Conservation (phyloP, 2,797 vertebrate genomes). For the Myotis daubentonii region DNA sequence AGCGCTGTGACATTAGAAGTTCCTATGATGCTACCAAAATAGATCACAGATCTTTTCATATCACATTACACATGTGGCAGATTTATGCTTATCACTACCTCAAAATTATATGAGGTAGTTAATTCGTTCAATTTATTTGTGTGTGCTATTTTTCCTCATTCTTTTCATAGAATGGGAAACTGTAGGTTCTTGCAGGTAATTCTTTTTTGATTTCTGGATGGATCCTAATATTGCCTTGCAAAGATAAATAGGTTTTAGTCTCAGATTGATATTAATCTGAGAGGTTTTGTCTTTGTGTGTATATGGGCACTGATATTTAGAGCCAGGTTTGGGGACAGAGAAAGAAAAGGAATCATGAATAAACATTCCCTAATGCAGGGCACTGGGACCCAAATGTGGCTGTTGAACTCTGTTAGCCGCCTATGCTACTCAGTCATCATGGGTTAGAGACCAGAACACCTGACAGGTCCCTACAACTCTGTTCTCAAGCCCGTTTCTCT, state of each 20-base stretch:
- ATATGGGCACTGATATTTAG: neutral
- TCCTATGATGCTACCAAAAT: neutral
- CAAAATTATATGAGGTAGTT: neutral
- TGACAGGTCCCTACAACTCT: neutral
- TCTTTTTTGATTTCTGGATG: neutral
- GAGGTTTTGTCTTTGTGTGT: neutral
- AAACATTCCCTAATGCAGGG: neutral
- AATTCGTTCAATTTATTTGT: neutral
- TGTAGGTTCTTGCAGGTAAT: neutral
- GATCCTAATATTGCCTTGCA: neutral
- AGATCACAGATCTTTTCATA: neutral
- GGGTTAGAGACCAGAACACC: neutral
- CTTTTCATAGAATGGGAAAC: slow-evolving; percentile 1
- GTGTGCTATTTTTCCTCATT: neutral
- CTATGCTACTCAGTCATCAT: neutral
- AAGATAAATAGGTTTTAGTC: neutral
- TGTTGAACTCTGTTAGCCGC: neutral
- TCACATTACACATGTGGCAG: neutral
- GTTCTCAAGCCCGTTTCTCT: neutral
- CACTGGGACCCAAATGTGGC: neutral
- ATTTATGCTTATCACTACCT: neutral
- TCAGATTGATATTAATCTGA: neutral
- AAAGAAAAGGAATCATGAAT: neutral
- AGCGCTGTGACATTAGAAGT: neutral
- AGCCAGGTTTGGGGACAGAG: neutral